Percentiles rank a stretch among this genome's conserved stretches.
phyloP scores from a whole-genome alignment of 30 jellyfish, hydroid and myxozoan species.

The Pelagia noctiluca region DNA sequence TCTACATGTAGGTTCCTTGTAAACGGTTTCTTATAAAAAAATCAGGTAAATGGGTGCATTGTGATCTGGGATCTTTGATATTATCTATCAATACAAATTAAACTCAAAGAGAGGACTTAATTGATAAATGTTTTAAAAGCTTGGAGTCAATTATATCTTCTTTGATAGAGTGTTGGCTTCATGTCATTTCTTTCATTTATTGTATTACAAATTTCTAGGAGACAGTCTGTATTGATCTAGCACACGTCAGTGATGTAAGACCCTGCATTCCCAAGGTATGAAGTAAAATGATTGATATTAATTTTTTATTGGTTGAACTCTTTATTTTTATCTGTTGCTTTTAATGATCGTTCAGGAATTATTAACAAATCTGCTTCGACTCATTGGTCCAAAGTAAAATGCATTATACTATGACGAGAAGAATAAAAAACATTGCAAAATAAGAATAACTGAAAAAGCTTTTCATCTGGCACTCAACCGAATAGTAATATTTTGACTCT shows the following conservation, averaged over 20 bases:
- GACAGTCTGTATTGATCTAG: constrained; percentile 47
- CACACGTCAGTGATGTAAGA: constrained; percentile 70
- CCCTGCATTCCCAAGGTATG: constrained; percentile 42
- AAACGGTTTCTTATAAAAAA: too few species aligned
- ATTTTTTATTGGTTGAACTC: not conserved
- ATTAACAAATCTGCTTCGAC: too few species aligned
- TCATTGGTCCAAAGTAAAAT: too few species aligned
- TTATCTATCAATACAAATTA: not conserved
- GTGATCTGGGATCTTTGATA: not conserved
- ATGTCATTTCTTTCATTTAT: not conserved
- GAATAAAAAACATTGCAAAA: too few species aligned
- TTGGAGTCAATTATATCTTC: not conserved
- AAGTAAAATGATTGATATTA: not conserved
- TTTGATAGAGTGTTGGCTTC: too few species aligned
- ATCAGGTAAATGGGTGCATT: not conserved
- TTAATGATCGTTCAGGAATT: not conserved
- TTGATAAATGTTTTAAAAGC: not conserved
- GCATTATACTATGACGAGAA: too few species aligned
- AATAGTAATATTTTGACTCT: too few species aligned
- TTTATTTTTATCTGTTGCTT: not conserved
- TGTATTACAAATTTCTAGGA: constrained; percentile 51
- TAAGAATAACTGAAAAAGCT: too few species aligned
- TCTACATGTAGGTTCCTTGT: not conserved
- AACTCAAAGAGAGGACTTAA: not conserved
- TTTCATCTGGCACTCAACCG: too few species aligned